Base-by-base conservation (phyloP, 2,797 vertebrate genomes). In the Macrochelys suwanniensis region DNA sequence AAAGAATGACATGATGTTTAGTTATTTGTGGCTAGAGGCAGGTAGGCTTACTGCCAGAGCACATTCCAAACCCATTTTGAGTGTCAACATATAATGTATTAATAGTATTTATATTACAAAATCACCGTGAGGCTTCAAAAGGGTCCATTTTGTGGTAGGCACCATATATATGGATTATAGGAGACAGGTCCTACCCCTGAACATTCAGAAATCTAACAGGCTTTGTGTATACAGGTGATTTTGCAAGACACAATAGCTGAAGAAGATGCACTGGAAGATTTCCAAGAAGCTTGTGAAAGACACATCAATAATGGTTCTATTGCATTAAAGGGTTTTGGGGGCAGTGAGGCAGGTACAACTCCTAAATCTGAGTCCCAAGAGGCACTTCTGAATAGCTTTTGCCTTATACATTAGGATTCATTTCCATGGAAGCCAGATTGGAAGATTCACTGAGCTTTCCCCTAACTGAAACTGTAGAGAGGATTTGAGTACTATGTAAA, bases 11-110 rank as follows among this genome's bases (percentile, higher is more conserved):
- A 68, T 17, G 81, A 65, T 82, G 21, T 88, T 88, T 88, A 91
- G 78, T 49, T 37, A n/a, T 86, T 19, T 23, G 33, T 68, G 89
- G 68, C 84, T 84, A 65, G 54, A 54, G 85, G 49, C 81, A 82
- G 83, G 56, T 87, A 76, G 87, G 23, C 90, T 94, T 65, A 80
- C 82, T 93, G 59, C 87, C 83, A 90, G 81, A 89, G 89, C 93
- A 92, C 87, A 76, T 31, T 1, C 61, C 17, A 0, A 50, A 71
- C n/a, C 50, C 80, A 51, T 7, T 88, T 8, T 78, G 80, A 85
- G 37, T 61, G 89, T 68, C 33, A 68, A n/a, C 61, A 85, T 81
- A 51, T 3, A 37, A 87, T 21, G 1, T 45, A 26, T 77, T 12
- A 65, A 47, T 86, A 84, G 42, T 84, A 68, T 95, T 77, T 90